Conservation (phyloP, 2,888 invertebrate species). For the Heliothis peltigera region DNA sequence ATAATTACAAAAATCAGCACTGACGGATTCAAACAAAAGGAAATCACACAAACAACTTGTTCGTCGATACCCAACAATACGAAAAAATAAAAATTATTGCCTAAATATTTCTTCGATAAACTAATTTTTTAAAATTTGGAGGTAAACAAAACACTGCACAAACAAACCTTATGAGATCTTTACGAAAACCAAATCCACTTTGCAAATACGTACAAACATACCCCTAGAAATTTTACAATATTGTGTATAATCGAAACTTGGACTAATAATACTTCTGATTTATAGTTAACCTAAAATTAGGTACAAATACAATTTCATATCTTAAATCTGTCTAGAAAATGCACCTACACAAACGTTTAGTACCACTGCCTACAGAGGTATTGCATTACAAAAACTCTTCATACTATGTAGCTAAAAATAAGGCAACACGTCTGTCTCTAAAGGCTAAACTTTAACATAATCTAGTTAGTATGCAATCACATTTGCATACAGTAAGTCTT, state of each 20-base stretch:
- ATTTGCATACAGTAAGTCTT: conserved; percentile 47
- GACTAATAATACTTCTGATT: conserved; percentile 86
- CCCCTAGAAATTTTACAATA: conserved; percentile 78
- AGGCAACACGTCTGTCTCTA: conserved; percentile 42
- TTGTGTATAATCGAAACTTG: conserved; percentile 69
- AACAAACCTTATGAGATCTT: conserved; percentile 90
- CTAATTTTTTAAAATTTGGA: conserved; percentile 87
- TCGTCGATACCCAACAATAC: conserved; percentile 73
- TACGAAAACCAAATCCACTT: conserved; percentile 89
- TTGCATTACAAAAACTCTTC: conserved; percentile 43
- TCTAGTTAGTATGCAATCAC: conserved; percentile 48
- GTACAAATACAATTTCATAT: conserved; percentile 54
- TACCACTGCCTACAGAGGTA: conserved; percentile 33
- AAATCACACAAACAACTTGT: conserved; percentile 67
- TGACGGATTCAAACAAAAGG: conserved; percentile 67
- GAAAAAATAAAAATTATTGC: conserved; percentile 66
- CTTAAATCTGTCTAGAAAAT: conserved; percentile 60
- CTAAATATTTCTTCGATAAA: conserved; percentile 58
- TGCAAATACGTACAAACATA: conserved; percentile 84
- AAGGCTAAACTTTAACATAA: conserved; percentile 43
- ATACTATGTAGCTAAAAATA: conserved; percentile 48
- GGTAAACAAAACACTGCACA: conserved; percentile 90
- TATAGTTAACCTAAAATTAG: conserved; percentile 68
- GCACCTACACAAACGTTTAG: conserved; percentile 54
- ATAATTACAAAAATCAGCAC: conserved; percentile 67